Evolutionary conservation across 2,797 vertebrate species (phyloP), one percentile per base, ranked within the genome.

Genomic region (Spondyliosoma cantharus): DNA sequence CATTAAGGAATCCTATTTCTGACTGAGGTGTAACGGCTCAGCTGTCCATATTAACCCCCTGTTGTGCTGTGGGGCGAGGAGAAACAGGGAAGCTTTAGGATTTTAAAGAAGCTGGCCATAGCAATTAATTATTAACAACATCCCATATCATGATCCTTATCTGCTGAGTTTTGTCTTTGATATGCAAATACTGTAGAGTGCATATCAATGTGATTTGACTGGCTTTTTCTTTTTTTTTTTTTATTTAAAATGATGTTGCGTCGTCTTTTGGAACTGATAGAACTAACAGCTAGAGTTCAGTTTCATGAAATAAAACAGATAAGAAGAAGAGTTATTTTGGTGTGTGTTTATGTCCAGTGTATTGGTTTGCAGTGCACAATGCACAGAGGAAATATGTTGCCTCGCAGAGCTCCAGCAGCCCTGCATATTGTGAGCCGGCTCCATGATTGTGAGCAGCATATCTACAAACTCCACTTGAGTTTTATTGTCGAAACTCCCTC

Each of bases 301-400:
- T 69, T 46, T 65, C 48, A 3, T 74, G n/a, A 43, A 20, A 45
- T 27, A 45, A n/a, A 59, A 3, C 15, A 19, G 24, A 72, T 8
- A 25, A 12, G 29, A 52, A 42, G 4, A 37, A 22, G 7, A 22
- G 60, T 58, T 79, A 48, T 77, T 82, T 80, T 54, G 32, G 29
- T 17, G 24, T 37, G 48, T 74, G 64, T 59, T 56, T 50, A 53
- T 74, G 16, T 71, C 6, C 61, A 74, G 27, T 25, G 59, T 70
- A 11, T 65, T 70, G 82, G 74, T 66, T 71, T 76, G 53, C 42
- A 61, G 42, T 29, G 22, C 49, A 59, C 78, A 84, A 71, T 71
- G 60, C 84, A 81, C 84, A 74, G 62, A 83, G 80, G 78, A 87
- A 80, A 86, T 77, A 64, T 83, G 74, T 57, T 66, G 63, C 62